Base-by-base conservation (phyloP, 2,797 vertebrate genomes). In the Bovichtus variegatus region DNA sequence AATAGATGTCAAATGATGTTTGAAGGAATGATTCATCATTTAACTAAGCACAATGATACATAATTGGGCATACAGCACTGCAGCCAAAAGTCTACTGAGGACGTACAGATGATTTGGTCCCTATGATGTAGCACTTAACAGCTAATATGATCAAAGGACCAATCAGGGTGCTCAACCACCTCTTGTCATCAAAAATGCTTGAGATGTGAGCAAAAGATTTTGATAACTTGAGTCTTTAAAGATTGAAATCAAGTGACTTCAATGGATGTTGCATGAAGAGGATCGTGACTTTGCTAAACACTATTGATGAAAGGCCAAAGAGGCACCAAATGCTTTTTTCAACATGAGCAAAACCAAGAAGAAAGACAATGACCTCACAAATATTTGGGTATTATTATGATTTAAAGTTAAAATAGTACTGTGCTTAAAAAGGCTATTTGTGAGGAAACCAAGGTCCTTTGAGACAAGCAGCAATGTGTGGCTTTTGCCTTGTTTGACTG, bases 231-330 rank as follows among this genome's bases (percentile, higher is more conserved):
- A 31, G 31, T 44, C 44, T 73, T 66, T 59, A 66, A 29, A 73
- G 69, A 82, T 71, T 36, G 43, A 66, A 71, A 76, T 82, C 60
- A 59, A 50, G 21, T 25, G 19, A 50, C 65, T 71, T 71, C 55
- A 70, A 15, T 77, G 23, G 31, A 40, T 2, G 2, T 18, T 1
- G 19, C 27, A 46, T 60, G 15, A 54, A 60, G 36, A 76, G 36
- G 59, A 79, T 9, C 31, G 46, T 54, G 40, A 61, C 29, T 67
- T 59, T 50, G 11, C 15, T 58, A 60, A 64, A 54, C 15, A 50
- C 4, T 19, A 63, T 10, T 62, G 44, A 62, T 74, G 27, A 81
- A 36, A 66, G 54, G 79, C 18, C 18, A 64, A 58, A 59, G 67
- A 68, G 19, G 43, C 3, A 57, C 13, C 40, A 65, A 19, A 55